Percentiles rank a stretch among this genome's conserved stretches.
These are phyloP conservation scores for Macrocentrus cingulum DNA, from an alignment of 1,140 invertebrate species.

Conservation along the genomic window DNA sequence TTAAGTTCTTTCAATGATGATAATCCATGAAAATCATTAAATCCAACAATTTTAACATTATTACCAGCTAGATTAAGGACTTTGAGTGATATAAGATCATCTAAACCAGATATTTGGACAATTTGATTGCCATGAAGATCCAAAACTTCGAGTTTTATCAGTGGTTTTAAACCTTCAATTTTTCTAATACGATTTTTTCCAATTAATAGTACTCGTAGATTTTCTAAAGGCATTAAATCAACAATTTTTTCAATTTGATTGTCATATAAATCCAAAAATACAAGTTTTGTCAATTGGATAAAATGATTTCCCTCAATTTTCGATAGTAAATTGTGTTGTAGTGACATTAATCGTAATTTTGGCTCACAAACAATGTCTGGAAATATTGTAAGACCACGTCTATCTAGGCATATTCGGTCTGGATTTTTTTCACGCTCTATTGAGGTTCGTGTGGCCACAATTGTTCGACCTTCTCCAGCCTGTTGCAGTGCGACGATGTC, in stretches of 20 bases:
- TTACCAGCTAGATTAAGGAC: slow-evolving; percentile 91
- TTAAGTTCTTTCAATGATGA: slow-evolving; percentile 81
- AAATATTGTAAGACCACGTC: slow-evolving; percentile 72
- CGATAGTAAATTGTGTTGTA: slow-evolving; percentile 88
- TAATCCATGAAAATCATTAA: slow-evolving; percentile 75
- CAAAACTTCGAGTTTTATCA: slow-evolving; percentile 80
- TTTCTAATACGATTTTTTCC: slow-evolving; percentile 80
- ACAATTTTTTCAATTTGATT: slow-evolving; percentile 88
- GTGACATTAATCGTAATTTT: slow-evolving; percentile 77
- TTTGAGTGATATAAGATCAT: slow-evolving; percentile 70
- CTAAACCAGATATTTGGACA: slow-evolving; percentile 65
- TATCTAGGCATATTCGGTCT: slow-evolving; percentile 76
- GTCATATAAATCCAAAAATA: slow-evolving; percentile 91
- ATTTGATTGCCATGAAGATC: slow-evolving; percentile 91
- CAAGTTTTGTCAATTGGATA: slow-evolving; percentile 71
- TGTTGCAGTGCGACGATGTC: slow-evolving; percentile 49
- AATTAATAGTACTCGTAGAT: slow-evolving; percentile 80
- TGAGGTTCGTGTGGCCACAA: slow-evolving; percentile 67
- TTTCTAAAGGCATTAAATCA: slow-evolving; percentile 72
- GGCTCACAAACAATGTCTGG: slow-evolving; percentile 80
- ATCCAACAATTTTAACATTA: slow-evolving; percentile 73
- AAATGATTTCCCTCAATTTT: slow-evolving; percentile 68
- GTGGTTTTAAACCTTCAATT: slow-evolving; percentile 70
- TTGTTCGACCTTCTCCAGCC: slow-evolving; percentile 60
- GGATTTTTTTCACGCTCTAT: slow-evolving; percentile 74